Conservation (phyloP, 2,888 invertebrate species). For the Automeris io region DNA sequence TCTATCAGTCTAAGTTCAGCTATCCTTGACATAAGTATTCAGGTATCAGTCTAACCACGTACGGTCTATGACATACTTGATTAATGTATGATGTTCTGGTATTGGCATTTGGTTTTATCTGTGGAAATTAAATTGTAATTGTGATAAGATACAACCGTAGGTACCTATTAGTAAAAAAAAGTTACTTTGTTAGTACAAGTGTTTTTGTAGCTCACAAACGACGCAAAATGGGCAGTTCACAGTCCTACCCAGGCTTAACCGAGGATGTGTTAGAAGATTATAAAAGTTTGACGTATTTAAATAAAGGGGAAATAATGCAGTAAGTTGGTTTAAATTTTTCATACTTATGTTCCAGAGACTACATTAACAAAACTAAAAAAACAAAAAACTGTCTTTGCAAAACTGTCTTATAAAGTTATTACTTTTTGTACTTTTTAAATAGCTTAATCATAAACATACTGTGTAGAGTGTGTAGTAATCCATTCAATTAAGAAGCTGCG, state of each 20-base stretch:
- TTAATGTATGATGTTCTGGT: background rate
- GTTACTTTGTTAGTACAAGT: background rate
- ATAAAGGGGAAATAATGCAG: conserved; percentile 79
- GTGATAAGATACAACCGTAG: conserved; percentile 5
- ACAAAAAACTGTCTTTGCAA: too few species aligned
- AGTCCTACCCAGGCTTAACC: conserved; percentile 67
- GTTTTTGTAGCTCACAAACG: background rate
- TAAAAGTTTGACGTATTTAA: conserved; percentile 77
- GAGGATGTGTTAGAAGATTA: conserved; percentile 79
- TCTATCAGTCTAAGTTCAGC: too few species aligned
- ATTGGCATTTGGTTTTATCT: background rate
- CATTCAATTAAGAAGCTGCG: too few species aligned
- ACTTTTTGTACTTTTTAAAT: too few species aligned
- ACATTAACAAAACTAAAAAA: too few species aligned
- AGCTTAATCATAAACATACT: too few species aligned
- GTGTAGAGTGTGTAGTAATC: too few species aligned
- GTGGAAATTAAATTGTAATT: background rate
- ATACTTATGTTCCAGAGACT: too few species aligned
- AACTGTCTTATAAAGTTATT: too few species aligned
- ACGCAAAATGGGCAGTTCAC: conserved; percentile 62
- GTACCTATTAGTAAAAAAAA: background rate
- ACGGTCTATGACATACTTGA: background rate
- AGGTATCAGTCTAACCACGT: background rate
- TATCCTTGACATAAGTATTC: background rate
- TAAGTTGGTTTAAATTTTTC: conserved; percentile 65